A percentile compares a stretch with the other conserved stretches of the same genome.
These are phyloP conservation scores for Acanthiza pusilla DNA, from an alignment of 2,797 vertebrate species.

Conservation along the genomic window DNA sequence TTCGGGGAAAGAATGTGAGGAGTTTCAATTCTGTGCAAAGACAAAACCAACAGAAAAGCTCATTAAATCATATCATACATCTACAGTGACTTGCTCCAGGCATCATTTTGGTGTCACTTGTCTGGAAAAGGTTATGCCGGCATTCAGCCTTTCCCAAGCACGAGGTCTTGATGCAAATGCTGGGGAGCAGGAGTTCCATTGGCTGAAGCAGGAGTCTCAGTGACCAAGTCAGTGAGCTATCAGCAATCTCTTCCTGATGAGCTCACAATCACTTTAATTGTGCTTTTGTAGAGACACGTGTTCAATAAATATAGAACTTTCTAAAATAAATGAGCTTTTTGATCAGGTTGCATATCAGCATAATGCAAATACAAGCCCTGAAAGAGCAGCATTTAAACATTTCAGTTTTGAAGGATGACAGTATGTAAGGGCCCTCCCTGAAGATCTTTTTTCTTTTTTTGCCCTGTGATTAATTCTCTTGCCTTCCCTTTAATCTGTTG, in stretches of 20 bases:
- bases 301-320: neutral
- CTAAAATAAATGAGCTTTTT: neutral
- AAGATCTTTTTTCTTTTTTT: slow-evolving; percentile 40
- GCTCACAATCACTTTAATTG: neutral
- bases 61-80: neutral
- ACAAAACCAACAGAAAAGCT: neutral
- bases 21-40: neutral
- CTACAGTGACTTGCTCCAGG: neutral
- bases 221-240: neutral
- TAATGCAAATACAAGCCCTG: neutral
- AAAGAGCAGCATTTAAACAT: slow-evolving; percentile 39
- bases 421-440: slow-evolving; percentile 45
- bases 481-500: slow-evolving; percentile 71
- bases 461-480: slow-evolving; percentile 72
- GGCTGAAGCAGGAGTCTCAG: neutral
- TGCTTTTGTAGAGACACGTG: neutral
- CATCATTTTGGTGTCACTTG: neutral
- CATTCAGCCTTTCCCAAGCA: neutral
- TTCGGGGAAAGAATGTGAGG: neutral
- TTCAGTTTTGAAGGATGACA: slow-evolving; percentile 68
- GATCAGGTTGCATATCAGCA: neutral
- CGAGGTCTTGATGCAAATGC: neutral
- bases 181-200: neutral
- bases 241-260: neutral
- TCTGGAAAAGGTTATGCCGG: neutral